These are phyloP conservation scores for Phataginus tricuspis DNA, from an alignment of 2,797 vertebrate genomes.

Conservation along the genomic window DNA sequence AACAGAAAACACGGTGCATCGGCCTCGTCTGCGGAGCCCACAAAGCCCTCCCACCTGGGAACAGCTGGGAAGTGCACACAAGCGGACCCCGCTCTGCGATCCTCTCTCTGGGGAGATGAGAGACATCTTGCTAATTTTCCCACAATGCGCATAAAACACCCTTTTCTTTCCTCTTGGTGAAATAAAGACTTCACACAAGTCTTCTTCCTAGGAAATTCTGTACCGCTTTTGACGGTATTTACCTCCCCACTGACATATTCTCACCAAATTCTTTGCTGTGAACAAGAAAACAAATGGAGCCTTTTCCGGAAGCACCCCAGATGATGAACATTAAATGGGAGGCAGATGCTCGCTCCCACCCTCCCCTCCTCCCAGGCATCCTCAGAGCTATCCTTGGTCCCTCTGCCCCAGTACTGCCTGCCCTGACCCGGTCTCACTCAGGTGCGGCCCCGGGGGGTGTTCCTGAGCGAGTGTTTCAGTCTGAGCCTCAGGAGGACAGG, in stretches of 20 bases:
- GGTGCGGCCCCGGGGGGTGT: not conserved
- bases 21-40: slow-evolving; percentile 27
- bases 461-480: not conserved
- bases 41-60: slow-evolving; percentile 17
- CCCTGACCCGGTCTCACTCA: not conserved
- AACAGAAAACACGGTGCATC: slow-evolving; percentile 72
- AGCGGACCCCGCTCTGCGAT: not conserved
- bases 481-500: not conserved
- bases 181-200: not conserved
- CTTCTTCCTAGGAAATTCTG: slow-evolving; percentile 64
- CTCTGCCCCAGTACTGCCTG: not conserved
- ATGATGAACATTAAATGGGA: slow-evolving; percentile 42
- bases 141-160: not conserved
- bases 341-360: not conserved
- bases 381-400: fast-evolving
- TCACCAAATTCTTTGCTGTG: slow-evolving; percentile 33
- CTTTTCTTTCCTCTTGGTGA: slow-evolving; percentile 24
- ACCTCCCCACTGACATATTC: slow-evolving; percentile 13
- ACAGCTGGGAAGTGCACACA: not conserved
- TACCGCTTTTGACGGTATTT: slow-evolving; percentile 69
- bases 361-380: not conserved
- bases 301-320: not conserved
- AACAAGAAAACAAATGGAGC: slow-evolving; percentile 64
- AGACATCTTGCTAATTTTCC: not conserved
- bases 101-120: slow-evolving; percentile 60